Base-by-base conservation (phyloP, 2,113 vertebrate species). In the Prinia subflava region DNA sequence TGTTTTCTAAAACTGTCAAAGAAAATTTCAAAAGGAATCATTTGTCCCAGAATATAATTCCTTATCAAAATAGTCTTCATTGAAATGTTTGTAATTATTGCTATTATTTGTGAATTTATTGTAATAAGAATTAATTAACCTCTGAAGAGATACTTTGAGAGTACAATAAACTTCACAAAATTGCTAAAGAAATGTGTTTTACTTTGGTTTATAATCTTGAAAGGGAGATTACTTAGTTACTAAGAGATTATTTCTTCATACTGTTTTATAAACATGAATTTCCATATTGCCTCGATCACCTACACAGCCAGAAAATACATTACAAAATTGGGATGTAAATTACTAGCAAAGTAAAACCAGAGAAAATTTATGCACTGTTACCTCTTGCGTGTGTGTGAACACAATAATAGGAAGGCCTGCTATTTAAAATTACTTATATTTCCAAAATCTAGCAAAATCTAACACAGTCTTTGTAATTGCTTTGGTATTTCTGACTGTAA, bases 1-100 rank as follows among this genome's bases (percentile, higher is more conserved):
- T 37, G 8, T 20, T 88, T 92, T 86, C 77, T 83, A 94, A 93
- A 93, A 33, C 19, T 44, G 28, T 13, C 53, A 62, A 91, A 89
- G 60, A 80, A 83, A 88, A 87, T 56, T 52, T 90, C 33, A 90
- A 80, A 96, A 89, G 27, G 28, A 89, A 96, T 46, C 18, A 46
- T 46, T 90, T 7, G 10, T 87, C 30, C 14, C 18, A 68, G 31
- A 33, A 4, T 7, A 2, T 63, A 71, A 85, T 70, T 70, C 25
- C 69, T 67, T 44, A 82, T 80, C 59, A 80, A 86, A 92, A 80
- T 10, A 80, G 2, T 37, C 27, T 59, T 80, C 27, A 65, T 0
- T 83, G 14, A 75, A 91, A 74, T 74, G 30, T 3, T 67, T 80
- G 28, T 19, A 52, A 67, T 88, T 88, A 77, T 73, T 92, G 6